phyloP scores from a whole-genome alignment of 2,888 invertebrate species.

The Lottia scabra region DNA sequence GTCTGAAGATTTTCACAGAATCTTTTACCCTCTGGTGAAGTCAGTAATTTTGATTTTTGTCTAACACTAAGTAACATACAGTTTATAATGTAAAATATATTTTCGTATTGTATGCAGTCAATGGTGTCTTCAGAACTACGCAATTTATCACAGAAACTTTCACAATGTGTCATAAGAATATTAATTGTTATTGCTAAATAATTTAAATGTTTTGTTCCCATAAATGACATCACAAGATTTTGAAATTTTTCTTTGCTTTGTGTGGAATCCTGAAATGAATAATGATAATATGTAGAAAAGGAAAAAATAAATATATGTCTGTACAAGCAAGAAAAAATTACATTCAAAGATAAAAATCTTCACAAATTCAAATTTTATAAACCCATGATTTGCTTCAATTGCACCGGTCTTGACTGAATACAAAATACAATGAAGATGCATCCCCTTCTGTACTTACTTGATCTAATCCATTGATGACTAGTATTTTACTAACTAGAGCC shows the following conservation, averaged over 20 bases:
- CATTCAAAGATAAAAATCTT: too few relatives aligned
- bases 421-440: too few relatives aligned
- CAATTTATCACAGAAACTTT: not conserved
- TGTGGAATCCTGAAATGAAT: slow-evolving; percentile 6
- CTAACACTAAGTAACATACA: slow-evolving; percentile 2
- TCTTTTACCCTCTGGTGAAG: slow-evolving; percentile 5
- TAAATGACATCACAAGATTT: not conserved
- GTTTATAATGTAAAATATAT: slow-evolving; percentile 1
- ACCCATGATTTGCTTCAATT: too few relatives aligned
- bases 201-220: not conserved
- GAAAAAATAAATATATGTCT: too few relatives aligned
- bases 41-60: not conserved
- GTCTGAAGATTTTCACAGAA: slow-evolving; percentile 8
- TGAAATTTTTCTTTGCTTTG: not conserved
- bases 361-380: too few relatives aligned
- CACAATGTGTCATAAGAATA: not conserved
- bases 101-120: slow-evolving; percentile 8
- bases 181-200: not conserved
- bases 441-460: not conserved
- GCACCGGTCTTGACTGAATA: too few relatives aligned
- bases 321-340: too few relatives aligned
- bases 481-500: not conserved
- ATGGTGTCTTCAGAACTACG: not conserved
- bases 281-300: not conserved
- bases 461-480: not conserved